phyloP scores from a whole-genome alignment of 2,113 vertebrate genomes.

The Syrmaticus mikado region DNA sequence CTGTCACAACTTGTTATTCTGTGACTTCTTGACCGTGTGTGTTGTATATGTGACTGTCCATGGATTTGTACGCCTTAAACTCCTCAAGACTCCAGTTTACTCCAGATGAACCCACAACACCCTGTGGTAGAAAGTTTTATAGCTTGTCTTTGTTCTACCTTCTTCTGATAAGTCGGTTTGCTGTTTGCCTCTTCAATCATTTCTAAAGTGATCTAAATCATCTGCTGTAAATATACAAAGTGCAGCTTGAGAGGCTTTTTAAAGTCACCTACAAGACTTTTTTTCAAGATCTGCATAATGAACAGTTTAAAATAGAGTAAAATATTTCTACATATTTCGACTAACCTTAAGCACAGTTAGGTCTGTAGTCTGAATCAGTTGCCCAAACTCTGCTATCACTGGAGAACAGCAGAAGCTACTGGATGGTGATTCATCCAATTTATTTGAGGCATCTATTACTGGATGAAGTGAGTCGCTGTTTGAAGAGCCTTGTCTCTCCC shows the following conservation, averaged over 20 bases:
- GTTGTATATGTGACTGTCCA: background rate
- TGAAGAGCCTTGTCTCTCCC: background rate
- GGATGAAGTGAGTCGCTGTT: background rate
- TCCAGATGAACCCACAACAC: background rate
- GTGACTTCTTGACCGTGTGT: background rate
- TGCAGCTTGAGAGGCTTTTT: background rate
- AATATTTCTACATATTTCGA: background rate
- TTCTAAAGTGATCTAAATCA: background rate
- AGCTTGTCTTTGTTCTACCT: background rate
- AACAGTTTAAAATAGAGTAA: background rate
- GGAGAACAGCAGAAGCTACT: background rate
- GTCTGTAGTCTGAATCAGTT: background rate
- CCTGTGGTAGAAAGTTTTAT: background rate
- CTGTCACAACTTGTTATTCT: background rate
- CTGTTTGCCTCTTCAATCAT: background rate
- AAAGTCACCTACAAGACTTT: background rate
- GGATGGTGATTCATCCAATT: background rate
- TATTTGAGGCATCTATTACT: background rate
- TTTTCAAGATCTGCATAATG: background rate
- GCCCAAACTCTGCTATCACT: background rate
- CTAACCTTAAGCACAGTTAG: background rate
- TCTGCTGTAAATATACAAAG: accelerated
- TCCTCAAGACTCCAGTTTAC: background rate
- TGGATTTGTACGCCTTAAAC: background rate
- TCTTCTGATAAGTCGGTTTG: background rate